These are phyloP conservation scores for Crax fasciolata DNA, from an alignment of 2,797 vertebrate genomes.

Conservation along the genomic window DNA sequence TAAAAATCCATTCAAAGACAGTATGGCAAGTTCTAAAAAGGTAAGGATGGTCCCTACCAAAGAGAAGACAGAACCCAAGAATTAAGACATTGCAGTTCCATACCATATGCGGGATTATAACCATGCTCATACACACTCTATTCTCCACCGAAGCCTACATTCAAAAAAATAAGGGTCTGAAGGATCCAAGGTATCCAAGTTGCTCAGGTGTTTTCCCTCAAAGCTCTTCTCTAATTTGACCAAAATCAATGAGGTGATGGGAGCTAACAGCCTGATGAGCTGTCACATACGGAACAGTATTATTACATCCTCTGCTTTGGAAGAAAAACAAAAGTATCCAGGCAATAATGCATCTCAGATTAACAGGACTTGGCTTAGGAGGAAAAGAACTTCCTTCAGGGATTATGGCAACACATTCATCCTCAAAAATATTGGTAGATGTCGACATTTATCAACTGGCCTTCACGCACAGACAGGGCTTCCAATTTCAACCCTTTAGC, in stretches of 20 bases:
- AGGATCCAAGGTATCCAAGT: not conserved
- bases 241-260: not conserved
- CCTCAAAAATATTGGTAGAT: not conserved
- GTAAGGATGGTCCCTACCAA: not conserved
- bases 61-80: not conserved
- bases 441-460: not conserved
- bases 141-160: not conserved
- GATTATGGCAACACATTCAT: not conserved
- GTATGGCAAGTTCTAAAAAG: not conserved
- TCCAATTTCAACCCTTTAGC: not conserved
- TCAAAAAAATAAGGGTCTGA: not conserved
- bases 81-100: not conserved
- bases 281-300: not conserved
- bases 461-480: not conserved
- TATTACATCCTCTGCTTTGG: no score
- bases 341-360: no score
- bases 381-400: not conserved
- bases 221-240: not conserved
- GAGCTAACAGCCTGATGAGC: not conserved
- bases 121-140: fast-evolving
- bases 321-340: no score
- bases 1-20: not conserved
- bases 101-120: not conserved
- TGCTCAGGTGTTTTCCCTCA: not conserved
- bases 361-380: not conserved